phyloP scores from a whole-genome alignment of 1,140 invertebrate species.

The Aphidius ervi region DNA sequence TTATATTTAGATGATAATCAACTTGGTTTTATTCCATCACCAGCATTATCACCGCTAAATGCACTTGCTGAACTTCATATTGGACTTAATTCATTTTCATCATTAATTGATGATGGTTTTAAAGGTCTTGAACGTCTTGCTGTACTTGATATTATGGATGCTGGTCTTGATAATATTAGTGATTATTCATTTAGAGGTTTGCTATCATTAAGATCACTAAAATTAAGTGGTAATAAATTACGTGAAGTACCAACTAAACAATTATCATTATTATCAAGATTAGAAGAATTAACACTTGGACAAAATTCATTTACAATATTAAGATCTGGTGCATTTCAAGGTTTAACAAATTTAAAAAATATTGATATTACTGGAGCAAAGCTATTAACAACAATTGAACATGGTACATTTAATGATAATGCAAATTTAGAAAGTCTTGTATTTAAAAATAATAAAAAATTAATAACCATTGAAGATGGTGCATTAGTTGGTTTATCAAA shows the following conservation, averaged over 20 bases:
- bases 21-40: constrained; percentile 68
- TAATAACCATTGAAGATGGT: constrained; percentile 68
- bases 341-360: constrained; percentile 68
- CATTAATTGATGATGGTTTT: constrained; percentile 71
- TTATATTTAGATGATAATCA: constrained; percentile 84
- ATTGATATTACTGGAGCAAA: constrained; percentile 74
- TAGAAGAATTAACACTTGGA: constrained; percentile 77
- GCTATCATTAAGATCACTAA: constrained; percentile 66
- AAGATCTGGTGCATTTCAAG: constrained; percentile 68
- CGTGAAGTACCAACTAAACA: constrained; percentile 70
- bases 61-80: constrained; percentile 78
- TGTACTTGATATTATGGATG: constrained; percentile 74
- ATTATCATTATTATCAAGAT: constrained; percentile 62
- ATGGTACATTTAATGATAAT: constrained; percentile 74
- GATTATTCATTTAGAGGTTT: constrained; percentile 72
- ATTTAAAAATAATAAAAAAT: constrained; percentile 71
- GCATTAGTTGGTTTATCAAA: constrained; percentile 73
- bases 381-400: constrained; percentile 65
- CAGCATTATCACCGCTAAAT: constrained; percentile 66
- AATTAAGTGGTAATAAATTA: constrained; percentile 75
- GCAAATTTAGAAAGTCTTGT: constrained; percentile 74
- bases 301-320: constrained; percentile 74
- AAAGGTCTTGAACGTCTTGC: constrained; percentile 68
- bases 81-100: constrained; percentile 74
- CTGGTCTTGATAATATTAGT: constrained; percentile 72